Percentiles rank a stretch among this genome's conserved stretches.
These are phyloP conservation scores for Glaucidium brasilianum DNA, from an alignment of 2,113 vertebrate genomes.

Conservation along the genomic window DNA sequence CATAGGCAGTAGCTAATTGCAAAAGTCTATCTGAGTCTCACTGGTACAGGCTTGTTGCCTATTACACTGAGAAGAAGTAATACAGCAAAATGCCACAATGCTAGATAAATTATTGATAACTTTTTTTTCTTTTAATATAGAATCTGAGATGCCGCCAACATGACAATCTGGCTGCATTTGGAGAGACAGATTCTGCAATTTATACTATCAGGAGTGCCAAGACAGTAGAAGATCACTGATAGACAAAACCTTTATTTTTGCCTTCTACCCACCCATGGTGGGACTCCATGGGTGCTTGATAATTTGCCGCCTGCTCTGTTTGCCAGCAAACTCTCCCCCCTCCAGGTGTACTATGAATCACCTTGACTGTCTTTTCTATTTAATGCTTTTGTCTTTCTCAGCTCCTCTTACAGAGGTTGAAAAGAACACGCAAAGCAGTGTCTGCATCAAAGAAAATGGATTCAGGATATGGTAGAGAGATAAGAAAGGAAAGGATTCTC, in stretches of 20 bases:
- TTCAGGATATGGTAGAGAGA: constrained; percentile 26
- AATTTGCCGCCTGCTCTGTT: neutral
- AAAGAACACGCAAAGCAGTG: constrained; percentile 34
- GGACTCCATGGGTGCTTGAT: neutral
- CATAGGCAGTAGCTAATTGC: neutral
- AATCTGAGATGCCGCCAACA: neutral
- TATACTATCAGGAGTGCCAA: neutral
- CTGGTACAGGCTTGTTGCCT: neutral
- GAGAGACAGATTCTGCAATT: neutral
- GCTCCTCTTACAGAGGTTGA: constrained; percentile 38
- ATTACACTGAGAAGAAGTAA: neutral
- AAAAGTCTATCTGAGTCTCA: neutral
- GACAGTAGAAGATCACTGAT: neutral
- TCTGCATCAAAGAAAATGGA: constrained; percentile 57
- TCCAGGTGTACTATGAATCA: constrained; percentile 34
- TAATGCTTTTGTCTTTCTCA: constrained; percentile 44
- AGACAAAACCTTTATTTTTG: neutral
- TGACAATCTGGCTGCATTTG: neutral
- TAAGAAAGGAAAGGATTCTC: neutral
- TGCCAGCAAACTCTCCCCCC: constrained; percentile 22
- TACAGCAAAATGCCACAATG: neutral
- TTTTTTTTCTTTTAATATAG: neutral
- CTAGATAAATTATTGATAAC: neutral
- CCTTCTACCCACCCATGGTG: neutral
- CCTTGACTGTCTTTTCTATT: constrained; percentile 48